Conservation (phyloP, 2,888 invertebrate genomes). For the Coecobrya sp. region DNA sequence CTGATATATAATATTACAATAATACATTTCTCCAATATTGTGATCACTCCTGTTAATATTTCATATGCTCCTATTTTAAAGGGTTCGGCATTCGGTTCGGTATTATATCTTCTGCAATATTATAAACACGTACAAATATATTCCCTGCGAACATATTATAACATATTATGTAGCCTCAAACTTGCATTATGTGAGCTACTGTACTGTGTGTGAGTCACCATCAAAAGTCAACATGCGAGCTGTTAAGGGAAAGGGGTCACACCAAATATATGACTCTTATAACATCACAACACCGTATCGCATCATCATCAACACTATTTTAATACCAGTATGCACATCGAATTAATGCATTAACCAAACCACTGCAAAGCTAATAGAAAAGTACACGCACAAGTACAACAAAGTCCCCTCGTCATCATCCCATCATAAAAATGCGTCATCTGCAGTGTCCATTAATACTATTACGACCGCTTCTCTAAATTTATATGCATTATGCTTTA, state of each 20-base stretch:
- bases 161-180: too few relatives aligned
- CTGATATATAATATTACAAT: too few relatives aligned
- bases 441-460: neutral
- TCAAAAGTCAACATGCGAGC: neutral
- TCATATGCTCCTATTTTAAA: too few relatives aligned
- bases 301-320: neutral
- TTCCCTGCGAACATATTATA: too few relatives aligned
- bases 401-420: neutral
- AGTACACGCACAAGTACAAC: neutral
- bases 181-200: too few relatives aligned
- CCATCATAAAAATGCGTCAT: neutral
- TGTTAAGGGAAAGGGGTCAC: conserved; percentile 61
- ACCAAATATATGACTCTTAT: conserved; percentile 21
- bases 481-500: neutral
- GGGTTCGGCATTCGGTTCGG: too few relatives aligned
- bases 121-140: too few relatives aligned
- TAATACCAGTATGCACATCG: neutral
- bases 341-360: conserved; percentile 9
- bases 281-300: neutral
- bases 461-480: neutral
- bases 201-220: neutral
- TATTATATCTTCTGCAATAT: too few relatives aligned
- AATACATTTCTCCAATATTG: too few relatives aligned
- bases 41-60: too few relatives aligned
- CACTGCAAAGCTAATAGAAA: neutral